Conservation (phyloP, 35 echinoderm and acorn worm genomes). For the Stichopus chloronotus region DNA sequence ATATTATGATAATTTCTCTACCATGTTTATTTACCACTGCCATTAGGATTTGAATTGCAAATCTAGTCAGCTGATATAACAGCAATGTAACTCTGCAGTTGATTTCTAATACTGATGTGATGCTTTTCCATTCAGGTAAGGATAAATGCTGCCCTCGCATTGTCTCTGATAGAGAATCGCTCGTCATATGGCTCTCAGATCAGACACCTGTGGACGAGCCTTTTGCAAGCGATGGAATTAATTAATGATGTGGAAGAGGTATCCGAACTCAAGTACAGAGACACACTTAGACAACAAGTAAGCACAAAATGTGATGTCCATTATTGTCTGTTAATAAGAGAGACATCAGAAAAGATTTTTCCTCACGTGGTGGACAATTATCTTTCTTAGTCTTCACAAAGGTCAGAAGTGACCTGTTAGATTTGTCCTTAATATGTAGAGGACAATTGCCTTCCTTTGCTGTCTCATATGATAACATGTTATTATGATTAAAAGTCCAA, state of each 20-base stretch:
- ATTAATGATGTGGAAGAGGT: constrained; percentile 86
- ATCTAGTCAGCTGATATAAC: too few species aligned
- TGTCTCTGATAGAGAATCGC: constrained; percentile 71
- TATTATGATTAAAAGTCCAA: neutral
- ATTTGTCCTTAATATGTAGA: neutral
- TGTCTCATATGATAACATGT: neutral
- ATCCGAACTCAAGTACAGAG: constrained; percentile 96
- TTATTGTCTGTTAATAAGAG: neutral
- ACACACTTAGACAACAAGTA: constrained; percentile 90
- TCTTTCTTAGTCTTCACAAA: neutral
- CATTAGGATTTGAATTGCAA: too few species aligned
- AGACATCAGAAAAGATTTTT: neutral
- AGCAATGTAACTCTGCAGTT: too few species aligned
- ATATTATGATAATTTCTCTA: too few species aligned
- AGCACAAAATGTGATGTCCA: neutral
- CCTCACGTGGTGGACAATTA: neutral
- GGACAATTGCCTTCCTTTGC: neutral
- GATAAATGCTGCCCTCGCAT: constrained; percentile 88
- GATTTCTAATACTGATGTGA: too few species aligned
- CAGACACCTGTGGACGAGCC: constrained; percentile 71
- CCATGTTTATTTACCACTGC: too few species aligned
- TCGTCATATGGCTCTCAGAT: constrained; percentile 79
- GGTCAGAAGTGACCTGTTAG: neutral
- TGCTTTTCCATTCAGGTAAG: constrained; percentile 62
- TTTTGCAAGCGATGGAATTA: constrained; percentile 77